A percentile compares a stretch with the other conserved stretches of the same genome.
phyloP scores from a whole-genome alignment of 2,888 invertebrate genomes.

The Acanthosoma haemorrhoidale region DNA sequence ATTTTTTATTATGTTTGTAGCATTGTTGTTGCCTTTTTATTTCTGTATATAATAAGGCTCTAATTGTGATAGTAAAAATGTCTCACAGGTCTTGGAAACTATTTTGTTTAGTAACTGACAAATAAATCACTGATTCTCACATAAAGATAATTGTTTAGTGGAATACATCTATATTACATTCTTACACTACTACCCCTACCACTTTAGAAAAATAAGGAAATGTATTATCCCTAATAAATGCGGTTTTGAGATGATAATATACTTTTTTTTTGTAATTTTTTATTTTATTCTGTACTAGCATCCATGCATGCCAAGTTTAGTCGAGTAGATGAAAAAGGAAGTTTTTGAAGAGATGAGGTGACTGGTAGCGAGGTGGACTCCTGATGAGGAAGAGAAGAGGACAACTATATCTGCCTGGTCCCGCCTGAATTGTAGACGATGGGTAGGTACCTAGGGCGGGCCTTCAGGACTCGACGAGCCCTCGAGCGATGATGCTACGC shows the following conservation, averaged over 20 bases:
- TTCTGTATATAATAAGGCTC: too few relatives aligned
- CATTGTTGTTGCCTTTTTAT: too few relatives aligned
- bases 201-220: constrained; percentile 4
- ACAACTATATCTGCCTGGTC: constrained; percentile 35
- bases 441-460: constrained; percentile 36
- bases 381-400: background rate
- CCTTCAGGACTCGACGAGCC: constrained; percentile 37
- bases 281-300: constrained; percentile 12
- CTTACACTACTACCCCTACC: background rate
- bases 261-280: background rate
- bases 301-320: background rate
- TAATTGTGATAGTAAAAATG: too few relatives aligned
- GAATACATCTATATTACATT: too few relatives aligned
- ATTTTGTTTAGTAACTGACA: too few relatives aligned
- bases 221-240: constrained; percentile 1
- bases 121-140: too few relatives aligned
- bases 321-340: background rate
- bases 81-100: too few relatives aligned
- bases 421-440: constrained; percentile 37
- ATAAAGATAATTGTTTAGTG: too few relatives aligned
- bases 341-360: background rate
- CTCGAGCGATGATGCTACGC: constrained; percentile 38
- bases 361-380: background rate
- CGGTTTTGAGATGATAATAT: background rate
- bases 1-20: too few relatives aligned